Conservation (phyloP, 2,113 vertebrate genomes). For the Lota lota region DNA sequence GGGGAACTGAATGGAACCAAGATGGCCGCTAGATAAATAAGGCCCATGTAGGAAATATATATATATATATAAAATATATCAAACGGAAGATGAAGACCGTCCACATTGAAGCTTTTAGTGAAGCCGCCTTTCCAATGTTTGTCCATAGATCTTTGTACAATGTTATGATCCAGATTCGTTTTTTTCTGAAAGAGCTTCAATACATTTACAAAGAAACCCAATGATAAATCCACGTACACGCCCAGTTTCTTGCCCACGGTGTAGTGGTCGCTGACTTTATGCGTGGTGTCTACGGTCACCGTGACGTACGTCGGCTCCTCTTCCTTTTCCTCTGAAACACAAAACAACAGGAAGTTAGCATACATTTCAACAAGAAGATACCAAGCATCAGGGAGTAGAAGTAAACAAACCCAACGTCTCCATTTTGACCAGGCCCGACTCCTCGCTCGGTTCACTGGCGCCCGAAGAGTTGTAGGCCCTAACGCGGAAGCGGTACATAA, state of each 20-base stretch:
- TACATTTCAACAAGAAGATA: background rate
- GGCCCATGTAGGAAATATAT: too few relatives aligned
- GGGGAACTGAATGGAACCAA: too few relatives aligned
- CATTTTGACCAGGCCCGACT: constrained; percentile 68
- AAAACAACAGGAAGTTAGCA: background rate
- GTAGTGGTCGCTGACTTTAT: constrained; percentile 74
- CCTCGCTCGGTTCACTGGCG: constrained; percentile 68
- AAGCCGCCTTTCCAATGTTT: too few relatives aligned
- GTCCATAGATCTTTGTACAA: too few relatives aligned
- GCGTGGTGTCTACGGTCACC: constrained; percentile 66
- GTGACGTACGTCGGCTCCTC: constrained; percentile 44
- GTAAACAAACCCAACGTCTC: constrained; percentile 33
- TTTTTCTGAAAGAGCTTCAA: too few relatives aligned
- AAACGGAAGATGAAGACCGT: too few relatives aligned
- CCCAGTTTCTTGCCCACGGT: constrained; percentile 79
- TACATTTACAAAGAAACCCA: background rate
- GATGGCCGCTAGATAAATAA: too few relatives aligned
- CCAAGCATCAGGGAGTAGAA: too few relatives aligned
- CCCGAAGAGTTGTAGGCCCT: constrained; percentile 70
- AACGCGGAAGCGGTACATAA: constrained; percentile 72
- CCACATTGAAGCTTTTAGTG: too few relatives aligned
- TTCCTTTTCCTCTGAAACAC: constrained; percentile 42
- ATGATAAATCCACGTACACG: constrained; percentile 71
- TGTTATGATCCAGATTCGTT: too few relatives aligned
- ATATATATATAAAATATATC: too few relatives aligned